These are phyloP conservation scores for Tetranychus truncatus DNA, from an alignment of 2,888 invertebrate genomes.

Conservation along the genomic window DNA sequence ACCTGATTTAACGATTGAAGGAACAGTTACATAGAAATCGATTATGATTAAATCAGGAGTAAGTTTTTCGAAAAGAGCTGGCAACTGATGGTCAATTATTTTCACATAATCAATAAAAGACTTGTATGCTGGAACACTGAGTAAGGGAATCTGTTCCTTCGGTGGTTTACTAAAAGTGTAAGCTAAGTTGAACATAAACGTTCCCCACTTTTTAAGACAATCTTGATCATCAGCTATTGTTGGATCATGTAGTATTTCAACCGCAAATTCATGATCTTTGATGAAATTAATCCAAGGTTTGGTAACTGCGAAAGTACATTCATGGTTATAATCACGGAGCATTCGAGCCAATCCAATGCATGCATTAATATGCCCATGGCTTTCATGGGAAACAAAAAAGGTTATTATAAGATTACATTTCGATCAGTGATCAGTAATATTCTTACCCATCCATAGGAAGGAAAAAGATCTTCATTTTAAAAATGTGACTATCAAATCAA, in stretches of 20 bases:
- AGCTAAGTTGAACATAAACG: not conserved
- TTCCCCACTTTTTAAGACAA: conserved; percentile 7
- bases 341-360: not conserved
- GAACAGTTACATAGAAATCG: not conserved
- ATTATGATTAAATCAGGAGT: not conserved
- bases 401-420: no score
- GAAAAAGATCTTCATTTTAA: no score
- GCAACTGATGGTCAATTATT: not conserved
- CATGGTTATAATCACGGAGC: not conserved
- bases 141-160: not conserved
- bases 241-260: not conserved
- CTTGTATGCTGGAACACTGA: not conserved
- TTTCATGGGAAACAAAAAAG: not conserved
- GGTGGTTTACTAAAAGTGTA: not conserved
- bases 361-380: conserved; percentile 5
- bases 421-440: no score
- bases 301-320: not conserved
- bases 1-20: not conserved
- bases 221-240: not conserved
- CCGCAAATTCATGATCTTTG: not conserved
- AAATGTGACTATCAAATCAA: no score
- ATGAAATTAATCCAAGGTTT: not conserved
- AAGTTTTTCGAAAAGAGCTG: not conserved
- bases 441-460: no score
- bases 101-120: not conserved